These are phyloP conservation scores for Clunio marinus DNA, from an alignment of 2,888 invertebrate species.

Conservation along the genomic window DNA sequence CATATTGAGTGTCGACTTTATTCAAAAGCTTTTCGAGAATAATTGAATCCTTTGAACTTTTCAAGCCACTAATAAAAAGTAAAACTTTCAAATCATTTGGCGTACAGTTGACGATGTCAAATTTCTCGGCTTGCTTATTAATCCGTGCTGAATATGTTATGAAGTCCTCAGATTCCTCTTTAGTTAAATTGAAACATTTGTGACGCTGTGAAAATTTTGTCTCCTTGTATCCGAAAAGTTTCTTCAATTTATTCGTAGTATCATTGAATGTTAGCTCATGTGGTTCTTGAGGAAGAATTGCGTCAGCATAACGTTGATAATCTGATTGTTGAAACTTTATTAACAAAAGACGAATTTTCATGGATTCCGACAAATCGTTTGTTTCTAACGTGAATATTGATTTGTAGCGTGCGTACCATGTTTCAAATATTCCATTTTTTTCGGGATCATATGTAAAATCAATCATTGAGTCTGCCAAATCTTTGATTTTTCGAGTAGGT, in stretches of 20 bases:
- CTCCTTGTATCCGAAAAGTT: neutral
- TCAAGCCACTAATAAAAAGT: too few relatives aligned
- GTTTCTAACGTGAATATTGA: neutral
- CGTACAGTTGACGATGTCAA: neutral
- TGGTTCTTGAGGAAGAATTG: neutral
- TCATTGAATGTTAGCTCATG: neutral
- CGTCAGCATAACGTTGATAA: neutral
- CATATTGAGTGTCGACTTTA: neutral
- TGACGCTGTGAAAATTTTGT: neutral
- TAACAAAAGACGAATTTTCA: neutral
- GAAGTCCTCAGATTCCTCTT: neutral
- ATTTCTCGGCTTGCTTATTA: neutral
- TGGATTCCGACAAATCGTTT: neutral
- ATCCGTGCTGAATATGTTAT: neutral
- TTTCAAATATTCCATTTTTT: neutral
- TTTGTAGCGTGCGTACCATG: neutral
- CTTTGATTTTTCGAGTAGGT: too few relatives aligned
- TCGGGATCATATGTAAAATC: neutral
- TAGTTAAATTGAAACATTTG: neutral
- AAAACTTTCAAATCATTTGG: neutral
- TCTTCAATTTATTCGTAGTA: neutral
- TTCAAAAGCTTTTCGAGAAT: too few relatives aligned
- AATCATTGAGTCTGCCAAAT: neutral
- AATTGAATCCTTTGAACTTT: too few relatives aligned
- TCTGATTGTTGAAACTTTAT: neutral